Evolutionary conservation across 1,140 invertebrate genomes (phyloP), one percentile per base, ranked within the genome.

Genomic region (Drosophila takahashii): DNA sequence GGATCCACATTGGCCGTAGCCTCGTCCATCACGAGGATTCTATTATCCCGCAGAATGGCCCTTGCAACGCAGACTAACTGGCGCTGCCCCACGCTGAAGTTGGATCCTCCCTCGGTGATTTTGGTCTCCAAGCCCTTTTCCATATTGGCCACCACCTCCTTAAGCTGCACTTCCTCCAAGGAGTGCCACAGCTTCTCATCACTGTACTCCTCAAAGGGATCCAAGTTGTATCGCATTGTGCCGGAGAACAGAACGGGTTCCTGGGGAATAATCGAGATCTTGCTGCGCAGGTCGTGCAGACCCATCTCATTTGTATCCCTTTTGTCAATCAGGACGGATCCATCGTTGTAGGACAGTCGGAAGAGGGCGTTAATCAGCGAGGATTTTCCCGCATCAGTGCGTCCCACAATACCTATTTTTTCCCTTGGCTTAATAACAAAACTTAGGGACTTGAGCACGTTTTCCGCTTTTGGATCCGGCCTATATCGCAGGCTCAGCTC

Each of bases 381-480:
- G 0, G 97, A 97, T 92, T 99, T 98, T 9, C 98, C 98, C 18
- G 98, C 97, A 2, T 98, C 98, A 4, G 97, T 97, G 79, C 96
- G 93, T 16, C 97, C 97, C 22, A 97, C 97, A 47, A 98, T 96
- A 10, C 94, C 94, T 3, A 94, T 91, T 92, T 96, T 96, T 91
- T 96, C 95, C 41, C 90, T 92, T 0, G 94, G 91, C 7, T 93
- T 71, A 26, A 96, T 94, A 1, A 79, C 81, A 60, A 96, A 95
- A 36, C 93, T 94, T 0, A 96, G 86, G 29, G 94, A 93, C 67
- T 94, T 95, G 0, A 96, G 90, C 0, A 96, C 95, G 42, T 71
- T 59, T 5, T 92, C 93, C 0, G 95, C 92, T 13, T 95, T 94
- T n/a, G 95, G 95, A 2, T 93, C 81, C 0, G 93, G 93, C 9